Base-by-base conservation (phyloP, 2,113 vertebrate genomes). In the Antigone vipio region DNA sequence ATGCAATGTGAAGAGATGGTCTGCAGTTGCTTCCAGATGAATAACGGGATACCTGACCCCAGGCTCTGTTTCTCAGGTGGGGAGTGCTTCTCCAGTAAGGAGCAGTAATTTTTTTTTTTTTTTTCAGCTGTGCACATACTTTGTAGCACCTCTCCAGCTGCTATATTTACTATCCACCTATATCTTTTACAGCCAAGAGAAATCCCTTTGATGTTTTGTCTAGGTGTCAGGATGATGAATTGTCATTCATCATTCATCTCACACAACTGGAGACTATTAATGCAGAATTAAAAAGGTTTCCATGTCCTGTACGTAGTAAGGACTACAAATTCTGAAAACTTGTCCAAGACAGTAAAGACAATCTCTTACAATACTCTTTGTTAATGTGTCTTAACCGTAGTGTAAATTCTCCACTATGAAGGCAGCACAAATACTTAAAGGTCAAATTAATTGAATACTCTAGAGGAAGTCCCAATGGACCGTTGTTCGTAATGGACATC, bases 341-440 rank as follows among this genome's bases (percentile, higher is more conserved):
- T 68, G 2, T 42, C 59, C 59, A 63, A 64, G 21, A 40, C 17
- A 77, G n/a, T n/a, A 72, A 73, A 42, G 5, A 3, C 4, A 72
- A 10, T 40, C 2, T 44, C 5, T 19, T 38, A 9, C 34, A 0
- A 0, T n/a, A 30, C 27, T 63, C 66, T 77, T 88, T 81, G 8
- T 55, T 85, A 27, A 3, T 44, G 32, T n/a, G 3, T 59, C n/a
- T 75, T 75, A 50, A 44, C 6, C n/a, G 24, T 32, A 34, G 20
- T 52, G 5, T 35, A 85, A 89, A 59, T 52, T 73, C 23, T 30
- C 3, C 15, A n/a, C 40, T 76, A 7, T 6, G 6, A 76, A 76
- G 12, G 7, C 35, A 64, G 9, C 3, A 18, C 3, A 5, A 89
- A 38, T 60, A 60, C 15, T 59, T 34, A 38, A 45, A 60, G 5